Evolutionary conservation across 2,888 invertebrate genomes (phyloP).

Genomic region (Agrotis exclamationis): DNA sequence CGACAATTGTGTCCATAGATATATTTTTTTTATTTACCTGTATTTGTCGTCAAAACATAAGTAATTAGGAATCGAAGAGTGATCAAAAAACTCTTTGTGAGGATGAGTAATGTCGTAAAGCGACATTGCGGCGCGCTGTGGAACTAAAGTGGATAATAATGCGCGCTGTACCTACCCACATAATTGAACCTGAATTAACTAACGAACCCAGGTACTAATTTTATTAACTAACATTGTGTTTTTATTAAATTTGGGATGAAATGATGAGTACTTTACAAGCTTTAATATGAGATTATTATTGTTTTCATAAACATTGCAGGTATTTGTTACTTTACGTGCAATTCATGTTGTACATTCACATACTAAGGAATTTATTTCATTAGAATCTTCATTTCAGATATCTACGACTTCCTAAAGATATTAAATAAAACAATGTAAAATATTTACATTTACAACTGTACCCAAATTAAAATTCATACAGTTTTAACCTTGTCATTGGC

Average conservation of each 20-base stretch:
- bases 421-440: conserved; percentile 34
- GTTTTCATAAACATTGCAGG: conserved; percentile 6
- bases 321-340: not conserved
- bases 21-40: conserved; percentile 1
- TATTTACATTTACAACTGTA: conserved; percentile 33
- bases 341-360: not conserved
- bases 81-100: conserved; percentile 40
- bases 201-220: conserved; percentile 39
- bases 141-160: conserved; percentile 55
- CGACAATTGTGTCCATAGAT: not conserved
- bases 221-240: conserved; percentile 17
- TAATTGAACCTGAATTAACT: conserved; percentile 50
- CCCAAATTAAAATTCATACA: conserved; percentile 49
- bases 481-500: conserved; percentile 55
- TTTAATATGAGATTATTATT: not conserved
- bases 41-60: conserved; percentile 1
- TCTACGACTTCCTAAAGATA: not conserved
- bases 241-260: conserved; percentile 6
- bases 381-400: not conserved
- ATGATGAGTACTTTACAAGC: not conserved
- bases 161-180: conserved; percentile 17
- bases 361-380: not conserved
- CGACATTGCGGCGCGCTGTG: conserved; percentile 35
- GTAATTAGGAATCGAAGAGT: conserved; percentile 16
- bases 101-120: conserved; percentile 35